phyloP scores from a whole-genome alignment of 1,140 invertebrate genomes.

The Drosophila athabasca region DNA sequence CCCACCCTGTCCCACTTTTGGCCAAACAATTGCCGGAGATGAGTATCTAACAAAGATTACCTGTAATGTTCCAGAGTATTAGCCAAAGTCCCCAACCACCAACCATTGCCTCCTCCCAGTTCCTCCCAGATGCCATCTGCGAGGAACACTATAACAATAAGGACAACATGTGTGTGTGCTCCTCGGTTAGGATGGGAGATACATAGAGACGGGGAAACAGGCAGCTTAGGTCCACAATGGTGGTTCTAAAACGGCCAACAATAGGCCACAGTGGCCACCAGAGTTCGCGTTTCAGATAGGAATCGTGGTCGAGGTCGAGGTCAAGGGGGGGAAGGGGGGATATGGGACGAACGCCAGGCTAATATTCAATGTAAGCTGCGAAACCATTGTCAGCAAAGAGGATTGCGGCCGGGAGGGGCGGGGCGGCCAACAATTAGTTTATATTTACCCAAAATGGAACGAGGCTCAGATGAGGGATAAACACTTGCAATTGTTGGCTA shows the following conservation, averaged over 20 bases:
- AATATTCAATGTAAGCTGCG: constrained; percentile 27
- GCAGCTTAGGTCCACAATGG: constrained; percentile 39
- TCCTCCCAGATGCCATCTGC: not conserved
- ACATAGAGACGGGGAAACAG: not conserved
- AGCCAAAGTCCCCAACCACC: constrained; percentile 16
- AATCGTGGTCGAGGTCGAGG: constrained; percentile 13
- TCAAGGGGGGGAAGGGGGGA: constrained; percentile 12
- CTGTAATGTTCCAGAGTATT: constrained; percentile 62
- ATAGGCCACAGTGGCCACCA: constrained; percentile 20
- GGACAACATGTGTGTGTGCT: constrained; percentile 22
- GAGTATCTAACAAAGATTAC: constrained; percentile 70
- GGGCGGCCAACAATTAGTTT: constrained; percentile 28
- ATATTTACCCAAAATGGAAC: constrained; percentile 28
- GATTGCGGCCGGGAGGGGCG: constrained; percentile 11
- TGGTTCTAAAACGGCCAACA: constrained; percentile 27
- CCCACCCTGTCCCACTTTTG: not conserved
- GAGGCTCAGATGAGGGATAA: constrained; percentile 20
- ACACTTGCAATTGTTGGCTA: constrained; percentile 13
- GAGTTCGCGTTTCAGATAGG: constrained; percentile 27
- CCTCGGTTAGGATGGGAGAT: too few species aligned
- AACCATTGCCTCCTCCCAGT: not conserved
- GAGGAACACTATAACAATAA: constrained; percentile 30
- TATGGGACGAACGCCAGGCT: constrained; percentile 16
- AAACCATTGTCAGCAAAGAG: constrained; percentile 24
- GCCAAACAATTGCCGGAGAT: constrained; percentile 67